phyloP scores from a whole-genome alignment of 2,888 invertebrate genomes.

The Idaea dimidiata region DNA sequence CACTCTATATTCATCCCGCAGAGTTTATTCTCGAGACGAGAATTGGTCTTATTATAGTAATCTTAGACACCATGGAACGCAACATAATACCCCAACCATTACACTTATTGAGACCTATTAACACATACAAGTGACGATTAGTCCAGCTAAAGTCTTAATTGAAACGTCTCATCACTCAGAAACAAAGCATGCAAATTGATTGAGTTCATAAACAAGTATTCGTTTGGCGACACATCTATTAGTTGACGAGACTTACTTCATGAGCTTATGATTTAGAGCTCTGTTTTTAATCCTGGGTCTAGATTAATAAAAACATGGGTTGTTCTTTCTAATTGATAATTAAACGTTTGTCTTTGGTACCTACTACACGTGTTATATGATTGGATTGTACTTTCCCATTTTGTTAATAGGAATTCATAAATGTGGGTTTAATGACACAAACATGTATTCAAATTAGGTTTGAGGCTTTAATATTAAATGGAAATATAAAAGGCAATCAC shows the following conservation, averaged over 20 bases:
- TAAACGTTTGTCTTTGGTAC: not conserved
- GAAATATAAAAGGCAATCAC: conserved; percentile 19
- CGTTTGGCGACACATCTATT: conserved; percentile 39
- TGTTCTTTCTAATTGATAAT: not conserved
- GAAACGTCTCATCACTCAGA: conserved; percentile 42
- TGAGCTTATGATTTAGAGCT: not conserved
- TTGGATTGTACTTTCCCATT: not conserved
- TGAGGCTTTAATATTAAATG: conserved; percentile 8
- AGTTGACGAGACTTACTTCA: conserved; percentile 22
- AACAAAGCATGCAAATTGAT: conserved; percentile 57
- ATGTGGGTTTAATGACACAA: conserved; percentile 10
- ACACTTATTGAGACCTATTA: conserved; percentile 54
- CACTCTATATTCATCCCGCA: conserved; percentile 22
- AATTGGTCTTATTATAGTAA: not conserved
- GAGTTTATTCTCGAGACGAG: conserved; percentile 6
- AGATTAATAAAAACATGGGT: not conserved
- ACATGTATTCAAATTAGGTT: conserved; percentile 15
- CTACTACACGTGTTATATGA: not conserved
- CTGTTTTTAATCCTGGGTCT: not conserved
- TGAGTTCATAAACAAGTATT: conserved; percentile 39
- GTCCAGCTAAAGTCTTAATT: conserved; percentile 51
- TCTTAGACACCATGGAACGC: conserved; percentile 8
- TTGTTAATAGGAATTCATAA: not conserved
- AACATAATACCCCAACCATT: conserved; percentile 23
- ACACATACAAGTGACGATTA: conserved; percentile 46